Evolutionary conservation across 2,797 vertebrate genomes (phyloP).

Genomic region (Coilia nasus): DNA sequence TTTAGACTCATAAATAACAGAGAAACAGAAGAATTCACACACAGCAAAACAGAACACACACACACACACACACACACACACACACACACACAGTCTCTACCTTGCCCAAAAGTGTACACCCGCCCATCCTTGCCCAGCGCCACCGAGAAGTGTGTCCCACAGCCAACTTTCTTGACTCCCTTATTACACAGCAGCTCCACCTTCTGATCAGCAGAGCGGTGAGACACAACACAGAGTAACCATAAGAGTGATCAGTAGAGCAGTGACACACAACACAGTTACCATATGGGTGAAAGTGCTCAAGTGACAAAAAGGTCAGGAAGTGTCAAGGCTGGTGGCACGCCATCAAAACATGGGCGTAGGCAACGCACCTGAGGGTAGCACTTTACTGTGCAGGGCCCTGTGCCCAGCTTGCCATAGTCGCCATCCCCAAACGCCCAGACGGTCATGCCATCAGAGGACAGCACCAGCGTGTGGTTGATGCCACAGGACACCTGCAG

Average conservation of each 20-base stretch:
- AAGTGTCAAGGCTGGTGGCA: background rate
- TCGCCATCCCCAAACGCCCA: slow-evolving; percentile 85
- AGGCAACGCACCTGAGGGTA: slow-evolving; percentile 75
- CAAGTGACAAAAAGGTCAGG: too few relatives aligned
- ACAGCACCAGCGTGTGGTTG: slow-evolving; percentile 80
- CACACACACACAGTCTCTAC: slow-evolving; percentile 55
- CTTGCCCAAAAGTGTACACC: slow-evolving; percentile 83
- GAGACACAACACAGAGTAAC: too few relatives aligned
- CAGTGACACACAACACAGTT: too few relatives aligned
- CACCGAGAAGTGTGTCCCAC: slow-evolving; percentile 82
- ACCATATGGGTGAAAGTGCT: too few relatives aligned
- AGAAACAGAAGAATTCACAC: background rate
- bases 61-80: background rate
- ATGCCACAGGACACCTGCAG: slow-evolving; percentile 80
- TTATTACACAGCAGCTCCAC: slow-evolving; percentile 81
- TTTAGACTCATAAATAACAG: background rate
- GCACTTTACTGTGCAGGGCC: slow-evolving; percentile 80
- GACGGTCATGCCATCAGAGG: slow-evolving; percentile 76
- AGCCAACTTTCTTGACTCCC: slow-evolving; percentile 78
- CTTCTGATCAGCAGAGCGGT: slow-evolving; percentile 65
- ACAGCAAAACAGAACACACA: background rate
- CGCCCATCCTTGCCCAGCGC: slow-evolving; percentile 76
- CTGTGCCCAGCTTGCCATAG: slow-evolving; percentile 80
- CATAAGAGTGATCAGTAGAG: too few relatives aligned
- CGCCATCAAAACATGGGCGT: too few relatives aligned